Evolutionary conservation across 2,888 invertebrate species (phyloP).

Genomic region (Leptopilina myrica): DNA sequence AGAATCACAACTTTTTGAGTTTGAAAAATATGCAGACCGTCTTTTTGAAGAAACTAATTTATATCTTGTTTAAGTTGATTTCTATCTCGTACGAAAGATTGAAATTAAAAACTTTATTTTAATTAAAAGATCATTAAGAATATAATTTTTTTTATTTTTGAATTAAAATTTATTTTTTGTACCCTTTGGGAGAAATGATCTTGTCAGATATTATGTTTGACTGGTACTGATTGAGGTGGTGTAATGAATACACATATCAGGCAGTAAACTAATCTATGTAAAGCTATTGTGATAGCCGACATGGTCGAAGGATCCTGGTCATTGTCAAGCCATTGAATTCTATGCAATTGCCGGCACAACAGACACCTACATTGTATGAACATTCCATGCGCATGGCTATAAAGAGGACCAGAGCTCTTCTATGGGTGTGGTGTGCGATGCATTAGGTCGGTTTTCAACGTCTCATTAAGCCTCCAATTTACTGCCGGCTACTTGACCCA

Average conservation of each 20-base stretch:
- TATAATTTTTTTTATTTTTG: too few relatives aligned
- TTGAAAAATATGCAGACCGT: too few relatives aligned
- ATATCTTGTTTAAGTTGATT: not conserved
- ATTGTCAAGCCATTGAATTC: slow-evolving; percentile 43
- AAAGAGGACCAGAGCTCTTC: slow-evolving; percentile 41
- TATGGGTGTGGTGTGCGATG: slow-evolving; percentile 52
- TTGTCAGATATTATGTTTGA: not conserved
- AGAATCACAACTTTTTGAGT: too few relatives aligned
- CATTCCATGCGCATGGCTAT: slow-evolving; percentile 43
- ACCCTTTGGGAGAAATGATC: too few relatives aligned
- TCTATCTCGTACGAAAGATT: not conserved
- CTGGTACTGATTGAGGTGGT: slow-evolving; percentile 16
- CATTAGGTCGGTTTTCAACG: slow-evolving; percentile 65
- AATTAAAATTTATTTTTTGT: too few relatives aligned
- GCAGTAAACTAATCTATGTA: slow-evolving; percentile 25
- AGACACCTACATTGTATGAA: slow-evolving; percentile 19
- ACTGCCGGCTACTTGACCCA: slow-evolving; percentile 62
- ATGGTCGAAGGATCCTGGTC: slow-evolving; percentile 21
- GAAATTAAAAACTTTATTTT: too few relatives aligned
- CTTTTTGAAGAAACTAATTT: too few relatives aligned
- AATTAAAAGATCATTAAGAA: too few relatives aligned
- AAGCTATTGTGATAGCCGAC: slow-evolving; percentile 34
- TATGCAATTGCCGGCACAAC: slow-evolving; percentile 42
- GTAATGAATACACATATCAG: slow-evolving; percentile 23
- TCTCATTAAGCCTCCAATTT: slow-evolving; percentile 68